Conservation (phyloP, 2,888 invertebrate species). For the Arge pagana region DNA sequence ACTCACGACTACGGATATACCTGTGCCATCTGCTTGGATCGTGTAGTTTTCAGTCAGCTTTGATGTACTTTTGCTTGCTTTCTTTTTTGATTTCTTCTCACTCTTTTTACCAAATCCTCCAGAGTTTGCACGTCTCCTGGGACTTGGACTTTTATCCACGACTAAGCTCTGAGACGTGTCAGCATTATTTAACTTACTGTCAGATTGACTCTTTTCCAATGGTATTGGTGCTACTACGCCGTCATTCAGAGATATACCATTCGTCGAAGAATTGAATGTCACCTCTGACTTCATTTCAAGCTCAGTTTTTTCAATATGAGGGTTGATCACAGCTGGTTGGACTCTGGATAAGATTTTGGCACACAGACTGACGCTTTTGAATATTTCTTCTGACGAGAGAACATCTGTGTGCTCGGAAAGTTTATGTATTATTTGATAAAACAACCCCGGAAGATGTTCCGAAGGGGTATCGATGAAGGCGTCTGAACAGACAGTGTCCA, state of each 20-base stretch:
- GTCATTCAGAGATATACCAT: constrained; percentile 30
- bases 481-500: constrained; percentile 77
- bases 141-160: constrained; percentile 49
- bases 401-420: constrained; percentile 64
- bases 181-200: constrained; percentile 65
- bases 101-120: constrained; percentile 58
- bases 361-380: constrained; percentile 69
- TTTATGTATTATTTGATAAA: constrained; percentile 68
- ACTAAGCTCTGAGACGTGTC: constrained; percentile 32
- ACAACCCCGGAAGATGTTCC: constrained; percentile 77
- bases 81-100: constrained; percentile 64
- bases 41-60: constrained; percentile 46
- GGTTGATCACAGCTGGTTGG: constrained; percentile 65
- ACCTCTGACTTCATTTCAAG: constrained; percentile 33
- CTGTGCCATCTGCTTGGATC: constrained; percentile 39
- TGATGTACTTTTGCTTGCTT: constrained; percentile 54
- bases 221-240: constrained; percentile 49
- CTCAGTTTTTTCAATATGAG: constrained; percentile 35
- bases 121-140: constrained; percentile 53
- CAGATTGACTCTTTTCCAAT: constrained; percentile 70
- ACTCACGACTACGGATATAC: constrained; percentile 46
- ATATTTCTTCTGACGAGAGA: constrained; percentile 67
- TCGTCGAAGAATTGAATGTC: constrained; percentile 10
- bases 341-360: constrained; percentile 76
- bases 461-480: constrained; percentile 78